Percentiles rank a stretch among this genome's conserved stretches.
These are phyloP conservation scores for Linurgus olivaceus DNA, from an alignment of 2,797 vertebrate genomes.

Conservation along the genomic window DNA sequence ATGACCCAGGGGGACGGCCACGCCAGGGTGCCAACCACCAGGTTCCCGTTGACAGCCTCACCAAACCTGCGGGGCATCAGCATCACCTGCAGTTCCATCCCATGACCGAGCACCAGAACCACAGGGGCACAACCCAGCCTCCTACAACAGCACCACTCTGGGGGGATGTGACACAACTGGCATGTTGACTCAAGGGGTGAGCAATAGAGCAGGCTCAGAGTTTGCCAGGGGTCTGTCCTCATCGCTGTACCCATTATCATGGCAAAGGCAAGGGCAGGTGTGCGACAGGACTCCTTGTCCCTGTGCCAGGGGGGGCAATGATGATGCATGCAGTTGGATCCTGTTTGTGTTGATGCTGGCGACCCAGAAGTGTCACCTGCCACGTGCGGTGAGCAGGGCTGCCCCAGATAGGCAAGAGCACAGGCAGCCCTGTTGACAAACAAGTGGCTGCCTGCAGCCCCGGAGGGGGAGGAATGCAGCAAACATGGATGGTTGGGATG, in stretches of 20 bases:
- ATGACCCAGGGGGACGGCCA: slow-evolving; percentile 98
- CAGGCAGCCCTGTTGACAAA: slow-evolving; percentile 24
- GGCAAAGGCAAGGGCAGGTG: neutral
- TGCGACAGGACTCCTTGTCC: neutral
- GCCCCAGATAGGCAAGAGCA: slow-evolving; percentile 8
- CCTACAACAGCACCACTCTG: accelerated
- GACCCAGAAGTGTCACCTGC: slow-evolving; percentile 57
- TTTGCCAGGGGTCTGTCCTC: neutral
- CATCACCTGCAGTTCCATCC: accelerated
- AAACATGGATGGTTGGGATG: neutral
- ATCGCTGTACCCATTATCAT: accelerated
- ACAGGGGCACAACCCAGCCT: neutral
- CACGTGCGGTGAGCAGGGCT: neutral
- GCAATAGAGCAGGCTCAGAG: neutral
- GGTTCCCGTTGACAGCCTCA: slow-evolving; percentile 91
- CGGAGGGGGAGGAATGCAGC: neutral
- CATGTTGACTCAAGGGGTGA: accelerated
- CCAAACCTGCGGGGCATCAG: slow-evolving; percentile 82
- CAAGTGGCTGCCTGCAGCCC: neutral
- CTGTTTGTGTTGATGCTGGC: slow-evolving; percentile 58
- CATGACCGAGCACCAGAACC: accelerated
- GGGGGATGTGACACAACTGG: accelerated
- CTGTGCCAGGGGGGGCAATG: slow-evolving; percentile 76
- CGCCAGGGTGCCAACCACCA: slow-evolving; percentile 93
- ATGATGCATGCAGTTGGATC: slow-evolving; percentile 84